Conservation (phyloP, 1,140 invertebrate species). For the Gonioctena quinquepunctata region DNA sequence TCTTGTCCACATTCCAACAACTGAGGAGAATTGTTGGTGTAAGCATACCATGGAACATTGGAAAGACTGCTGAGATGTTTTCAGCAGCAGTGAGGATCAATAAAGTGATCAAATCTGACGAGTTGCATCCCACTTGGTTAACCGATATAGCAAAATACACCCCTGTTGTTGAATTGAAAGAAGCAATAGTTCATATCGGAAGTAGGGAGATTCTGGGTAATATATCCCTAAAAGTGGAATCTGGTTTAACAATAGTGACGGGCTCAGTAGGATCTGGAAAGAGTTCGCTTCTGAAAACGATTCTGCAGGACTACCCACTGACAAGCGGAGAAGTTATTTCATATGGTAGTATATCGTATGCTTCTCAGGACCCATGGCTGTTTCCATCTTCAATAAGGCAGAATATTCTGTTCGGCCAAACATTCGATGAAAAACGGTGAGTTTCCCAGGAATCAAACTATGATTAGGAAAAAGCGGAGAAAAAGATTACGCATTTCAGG, state of each 20-base stretch:
- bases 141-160: constrained; percentile 4
- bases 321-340: constrained; percentile 63
- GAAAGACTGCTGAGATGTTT: constrained; percentile 11
- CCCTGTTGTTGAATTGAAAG: constrained; percentile 13
- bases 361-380: constrained; percentile 79
- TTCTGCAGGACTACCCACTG: constrained; percentile 73
- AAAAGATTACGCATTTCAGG: too few relatives aligned
- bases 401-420: constrained; percentile 67
- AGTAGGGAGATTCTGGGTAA: constrained; percentile 61
- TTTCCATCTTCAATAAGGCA: constrained; percentile 64
- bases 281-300: constrained; percentile 70
- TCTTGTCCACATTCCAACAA: constrained; percentile 4
- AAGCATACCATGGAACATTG: constrained; percentile 19
- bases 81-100: constrained; percentile 22
- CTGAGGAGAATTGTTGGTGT: constrained; percentile 14
- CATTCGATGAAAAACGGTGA: constrained; percentile 60
- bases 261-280: constrained; percentile 83
- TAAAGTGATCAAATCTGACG: constrained; percentile 27
- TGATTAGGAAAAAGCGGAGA: too few relatives aligned
- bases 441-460: too few relatives aligned
- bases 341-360: constrained; percentile 73
- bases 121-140: constrained; percentile 18
- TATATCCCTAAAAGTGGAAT: constrained; percentile 62
- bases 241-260: constrained; percentile 70
- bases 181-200: constrained; percentile 12